A percentile compares a stretch with the other conserved stretches of the same genome.
These are phyloP conservation scores for Dione vanillae DNA, from an alignment of 2,888 invertebrate genomes.

Conservation along the genomic window DNA sequence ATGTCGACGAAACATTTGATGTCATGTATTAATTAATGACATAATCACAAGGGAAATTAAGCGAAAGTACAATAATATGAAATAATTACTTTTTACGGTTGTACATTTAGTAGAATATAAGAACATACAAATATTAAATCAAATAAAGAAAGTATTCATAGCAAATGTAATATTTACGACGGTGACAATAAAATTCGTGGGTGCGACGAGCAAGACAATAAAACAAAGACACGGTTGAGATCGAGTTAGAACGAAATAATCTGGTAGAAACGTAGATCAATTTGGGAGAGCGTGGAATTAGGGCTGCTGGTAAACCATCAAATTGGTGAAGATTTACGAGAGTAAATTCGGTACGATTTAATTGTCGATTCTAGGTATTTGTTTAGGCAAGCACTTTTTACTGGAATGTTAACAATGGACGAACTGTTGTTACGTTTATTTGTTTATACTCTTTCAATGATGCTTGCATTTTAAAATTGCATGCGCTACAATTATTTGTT, in stretches of 20 bases:
- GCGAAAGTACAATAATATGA: not conserved
- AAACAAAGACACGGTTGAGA: conserved; percentile 55
- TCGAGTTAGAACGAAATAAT: conserved; percentile 62
- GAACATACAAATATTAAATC: not conserved
- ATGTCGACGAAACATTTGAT: conserved; percentile 51
- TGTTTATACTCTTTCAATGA: conserved; percentile 34
- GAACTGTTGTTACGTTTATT: conserved; percentile 34
- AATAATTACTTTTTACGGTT: not conserved
- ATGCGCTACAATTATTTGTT: conserved; percentile 33
- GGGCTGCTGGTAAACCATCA: conserved; percentile 55
- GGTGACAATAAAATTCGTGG: conserved; percentile 37
- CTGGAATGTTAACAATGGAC: conserved; percentile 44
- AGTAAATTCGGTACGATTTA: conserved; percentile 49
- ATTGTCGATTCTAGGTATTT: conserved; percentile 47
- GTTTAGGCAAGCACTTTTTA: conserved; percentile 47
- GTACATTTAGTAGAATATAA: not conserved
- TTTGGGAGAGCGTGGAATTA: conserved; percentile 62
- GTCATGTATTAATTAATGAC: conserved; percentile 48
- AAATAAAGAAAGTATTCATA: not conserved
- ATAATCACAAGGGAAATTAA: conserved; percentile 43
- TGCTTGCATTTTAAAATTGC: conserved; percentile 40
- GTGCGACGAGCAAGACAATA: conserved; percentile 46
- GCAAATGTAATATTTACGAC: conserved; percentile 24
- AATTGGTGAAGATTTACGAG: conserved; percentile 62
- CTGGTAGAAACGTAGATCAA: conserved; percentile 62